A percentile compares a stretch with the other conserved stretches of the same genome.
phyloP scores from a whole-genome alignment of 2,888 invertebrate genomes.

The Acrocyrtus sp. region DNA sequence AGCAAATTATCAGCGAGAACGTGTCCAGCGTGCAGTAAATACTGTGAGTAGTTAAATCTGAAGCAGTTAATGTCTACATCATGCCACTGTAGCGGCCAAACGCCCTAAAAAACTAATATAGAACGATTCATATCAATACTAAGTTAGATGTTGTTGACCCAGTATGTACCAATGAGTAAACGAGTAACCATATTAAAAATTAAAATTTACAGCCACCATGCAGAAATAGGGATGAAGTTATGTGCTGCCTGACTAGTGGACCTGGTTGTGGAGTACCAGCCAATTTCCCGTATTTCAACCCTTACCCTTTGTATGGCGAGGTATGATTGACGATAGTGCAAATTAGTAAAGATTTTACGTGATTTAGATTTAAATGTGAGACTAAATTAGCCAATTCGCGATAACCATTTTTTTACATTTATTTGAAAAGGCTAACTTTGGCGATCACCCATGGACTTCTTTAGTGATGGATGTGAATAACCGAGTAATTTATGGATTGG shows the following conservation, averaged over 20 bases:
- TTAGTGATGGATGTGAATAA: constrained; percentile 61
- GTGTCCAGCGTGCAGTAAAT: constrained; percentile 56
- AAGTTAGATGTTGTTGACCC: not conserved
- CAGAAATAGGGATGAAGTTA: constrained; percentile 58
- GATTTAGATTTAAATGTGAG: too few relatives aligned
- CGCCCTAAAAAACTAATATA: constrained; percentile 32
- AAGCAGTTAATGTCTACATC: constrained; percentile 40
- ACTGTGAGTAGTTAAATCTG: constrained; percentile 54
- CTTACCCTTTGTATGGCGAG: constrained; percentile 62
- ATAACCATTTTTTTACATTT: not conserved
- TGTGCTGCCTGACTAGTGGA: constrained; percentile 61
- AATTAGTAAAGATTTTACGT: too few relatives aligned
- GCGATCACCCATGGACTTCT: constrained; percentile 62
- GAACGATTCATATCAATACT: not conserved
- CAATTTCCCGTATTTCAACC: constrained; percentile 61
- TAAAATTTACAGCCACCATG: constrained; percentile 59
- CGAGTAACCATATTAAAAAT: too few relatives aligned
- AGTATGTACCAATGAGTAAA: not conserved
- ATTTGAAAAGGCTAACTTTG: constrained; percentile 63
- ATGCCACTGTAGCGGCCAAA: constrained; percentile 45
- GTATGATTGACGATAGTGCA: constrained; percentile 45
- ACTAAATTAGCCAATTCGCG: too few relatives aligned
- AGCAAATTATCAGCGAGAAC: constrained; percentile 48
- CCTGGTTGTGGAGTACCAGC: constrained; percentile 62
- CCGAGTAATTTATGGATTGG: constrained; percentile 60